Evolutionary conservation across 1,140 invertebrate genomes (phyloP).

Genomic region (Ceratosolen fusciceps): DNA sequence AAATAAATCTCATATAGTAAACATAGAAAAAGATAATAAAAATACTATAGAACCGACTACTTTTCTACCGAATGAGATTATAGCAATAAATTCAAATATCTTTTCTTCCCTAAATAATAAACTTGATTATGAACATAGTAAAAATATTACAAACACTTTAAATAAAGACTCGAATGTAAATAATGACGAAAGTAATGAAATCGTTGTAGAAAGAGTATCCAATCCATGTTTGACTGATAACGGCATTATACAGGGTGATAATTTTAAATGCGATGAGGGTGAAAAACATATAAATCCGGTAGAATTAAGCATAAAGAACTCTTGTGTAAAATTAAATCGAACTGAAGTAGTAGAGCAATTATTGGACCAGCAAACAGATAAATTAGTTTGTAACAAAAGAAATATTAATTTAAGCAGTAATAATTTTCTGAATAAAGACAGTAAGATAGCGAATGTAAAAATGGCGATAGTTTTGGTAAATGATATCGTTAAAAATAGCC

Average conservation of each 20-base stretch:
- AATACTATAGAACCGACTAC: neutral
- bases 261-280: neutral
- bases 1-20: conserved; percentile 54
- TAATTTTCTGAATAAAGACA: conserved; percentile 17
- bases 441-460: conserved; percentile 8
- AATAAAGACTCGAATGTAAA: neutral
- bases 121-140: neutral
- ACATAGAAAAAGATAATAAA: conserved; percentile 29
- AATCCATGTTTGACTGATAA: conserved; percentile 13
- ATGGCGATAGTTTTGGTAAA: conserved; percentile 37
- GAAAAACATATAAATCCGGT: neutral
- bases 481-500: conserved; percentile 28
- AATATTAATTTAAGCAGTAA: conserved; percentile 17
- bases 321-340: conserved; percentile 44
- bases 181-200: conserved; percentile 30
- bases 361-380: conserved; percentile 21
- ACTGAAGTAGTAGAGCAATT: conserved; percentile 21
- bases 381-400: conserved; percentile 9
- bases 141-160: neutral
- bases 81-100: neutral
- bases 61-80: neutral
- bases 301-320: conserved; percentile 34
- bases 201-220: conserved; percentile 29
- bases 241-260: neutral
- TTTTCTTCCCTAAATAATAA: neutral